These are phyloP conservation scores for Sacculina carcini DNA, from an alignment of 2,888 invertebrate species.

Conservation along the genomic window DNA sequence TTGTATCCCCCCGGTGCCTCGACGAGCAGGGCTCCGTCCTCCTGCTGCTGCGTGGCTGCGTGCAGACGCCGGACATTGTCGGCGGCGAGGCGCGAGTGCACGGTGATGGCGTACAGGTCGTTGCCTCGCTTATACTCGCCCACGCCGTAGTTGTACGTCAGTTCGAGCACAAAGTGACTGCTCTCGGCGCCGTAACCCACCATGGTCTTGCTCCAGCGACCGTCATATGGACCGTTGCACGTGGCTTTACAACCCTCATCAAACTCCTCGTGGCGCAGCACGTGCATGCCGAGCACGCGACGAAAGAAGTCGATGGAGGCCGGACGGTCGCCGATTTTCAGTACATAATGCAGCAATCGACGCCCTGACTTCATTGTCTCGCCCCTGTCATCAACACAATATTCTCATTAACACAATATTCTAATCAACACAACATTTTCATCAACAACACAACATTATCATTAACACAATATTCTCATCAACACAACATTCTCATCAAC, in stretches of 20 bases:
- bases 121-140: constrained; percentile 61
- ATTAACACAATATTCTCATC: too few relatives aligned
- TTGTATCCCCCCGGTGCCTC: constrained; percentile 79
- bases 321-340: constrained; percentile 73
- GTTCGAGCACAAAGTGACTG: constrained; percentile 74
- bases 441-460: too few relatives aligned
- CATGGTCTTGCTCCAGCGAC: constrained; percentile 98
- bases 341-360: constrained; percentile 80
- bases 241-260: constrained; percentile 84
- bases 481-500: too few relatives aligned
- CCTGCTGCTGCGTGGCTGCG: constrained; percentile 24
- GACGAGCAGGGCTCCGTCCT: constrained; percentile 31
- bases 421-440: too few relatives aligned
- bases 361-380: too few relatives aligned
- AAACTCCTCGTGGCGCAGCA: constrained; percentile 89
- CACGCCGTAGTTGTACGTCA: constrained; percentile 92
- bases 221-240: constrained; percentile 95
- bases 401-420: too few relatives aligned
- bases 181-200: constrained; percentile 90
- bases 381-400: too few relatives aligned
- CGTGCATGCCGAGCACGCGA: constrained; percentile 79
- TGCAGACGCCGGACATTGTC: constrained; percentile 48
- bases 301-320: constrained; percentile 64
- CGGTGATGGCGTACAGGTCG: constrained; percentile 63
- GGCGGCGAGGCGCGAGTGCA: constrained; percentile 47